Evolutionary conservation across 2,888 invertebrate species (phyloP), one percentile per base, ranked within the genome.

Genomic region (Pheosia tremula): DNA sequence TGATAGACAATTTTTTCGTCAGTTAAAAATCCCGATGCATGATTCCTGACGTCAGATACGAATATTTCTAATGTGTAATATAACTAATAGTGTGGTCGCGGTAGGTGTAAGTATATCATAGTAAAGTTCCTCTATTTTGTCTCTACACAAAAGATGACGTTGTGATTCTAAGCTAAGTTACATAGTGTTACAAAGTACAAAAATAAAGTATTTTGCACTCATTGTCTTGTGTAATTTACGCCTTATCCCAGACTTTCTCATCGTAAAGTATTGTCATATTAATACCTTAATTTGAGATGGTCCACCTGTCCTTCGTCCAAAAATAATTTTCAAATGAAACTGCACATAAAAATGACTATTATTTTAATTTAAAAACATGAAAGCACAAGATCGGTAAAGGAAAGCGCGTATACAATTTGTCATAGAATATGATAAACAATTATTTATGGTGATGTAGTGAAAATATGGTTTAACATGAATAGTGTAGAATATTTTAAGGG

Each of bases 141-240:
- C 83, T 79, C 75, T 77, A 81, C 78, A 79, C 79, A 78, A 81
- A 80, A 79, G 66, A 67, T 10, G 55, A 64, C 47, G 77, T 86
- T 89, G 90, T 90, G 89, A 90, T 90, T 81, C 81, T 82, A 84
- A 76, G 64, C 50, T 80, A 78, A 80, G 72, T 83, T 80, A 75
- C 75, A 72, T 78, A 71, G 75, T 82, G 77, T 80, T 80, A 83
- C 77, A 66, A 79, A 87, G 86, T 88, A 89, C 84, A 86, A 87
- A 79, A 84, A 70, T 78, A 84, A 86, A 86, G 80, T 87, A 85
- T 88, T 90, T 89, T 90, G 84, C 85, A 88, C 83, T 72, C 63
- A 56, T 60, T 3, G 43, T 50, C 4, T 49, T 52, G n/a, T 53
- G 43, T 61, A 11, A 5, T 47, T n/a, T 0, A 9, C n/a, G 11